Evolutionary conservation across 1,140 invertebrate species (phyloP), one percentile per base, ranked within the genome.

Genomic region (Cotesia glomerata): DNA sequence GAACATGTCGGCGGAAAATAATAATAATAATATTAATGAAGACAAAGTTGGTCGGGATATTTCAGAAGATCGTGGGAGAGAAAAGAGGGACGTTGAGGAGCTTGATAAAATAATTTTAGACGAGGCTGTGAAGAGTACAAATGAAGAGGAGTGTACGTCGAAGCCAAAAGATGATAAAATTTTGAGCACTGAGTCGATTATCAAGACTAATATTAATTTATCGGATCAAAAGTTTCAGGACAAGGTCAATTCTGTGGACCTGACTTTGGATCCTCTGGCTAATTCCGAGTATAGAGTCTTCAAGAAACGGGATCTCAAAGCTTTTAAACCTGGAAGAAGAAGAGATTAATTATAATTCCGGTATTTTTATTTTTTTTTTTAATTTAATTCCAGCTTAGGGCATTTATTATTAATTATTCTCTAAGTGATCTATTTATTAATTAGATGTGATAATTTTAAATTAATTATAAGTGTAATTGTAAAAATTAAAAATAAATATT

Each of bases 241-340:
- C 7, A 54, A 67, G 16, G 71, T 78, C 11, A 14, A 34, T 45
- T 72, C 80, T 35, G 66, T 78, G 58, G 26, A 26, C 26, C 26
- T 26, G 26, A 26, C 26, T 26, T 11, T 63, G 9, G 77, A 77
- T 68, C 64, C 73, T 51, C 71, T 14, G 51, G 11, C 70, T 56
- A 49, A 69, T 32, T 62, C 16, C 35, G 74, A 79, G 16, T 77
- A 79, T 36, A 52, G 74, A 2, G 79, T 78, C 67, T 18, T 82
- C 18, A 84, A 83, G 32, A 81, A 81, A 58, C 75, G 79, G 61
- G 83, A 85, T 74, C 76, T 85, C 45, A 85, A 84, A 72, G 70
- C 76, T 62, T 36, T 85, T 3, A 72, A 79, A 34, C 52, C 58
- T 36, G 64, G 70, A 34, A 65, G 76, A 62, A 74, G 75, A 34